Evolutionary conservation across 2,797 vertebrate species (phyloP).

Genomic region (Coreius guichenoti): DNA sequence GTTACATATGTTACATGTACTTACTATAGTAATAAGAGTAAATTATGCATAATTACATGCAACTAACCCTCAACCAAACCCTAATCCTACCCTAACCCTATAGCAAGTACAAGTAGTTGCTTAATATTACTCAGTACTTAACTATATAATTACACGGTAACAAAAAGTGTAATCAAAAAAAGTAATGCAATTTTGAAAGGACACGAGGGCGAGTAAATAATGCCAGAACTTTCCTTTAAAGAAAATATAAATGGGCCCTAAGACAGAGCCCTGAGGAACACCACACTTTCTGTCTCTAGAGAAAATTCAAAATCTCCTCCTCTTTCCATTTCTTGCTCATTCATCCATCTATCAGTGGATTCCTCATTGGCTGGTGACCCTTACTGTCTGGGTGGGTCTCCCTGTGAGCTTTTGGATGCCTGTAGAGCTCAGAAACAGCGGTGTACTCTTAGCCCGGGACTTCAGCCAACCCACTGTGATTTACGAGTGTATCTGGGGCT

Average conservation of each 20-base stretch:
- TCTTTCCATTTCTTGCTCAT: background rate
- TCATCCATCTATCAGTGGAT: background rate
- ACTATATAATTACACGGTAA: too few relatives aligned
- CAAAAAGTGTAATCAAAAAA: too few relatives aligned
- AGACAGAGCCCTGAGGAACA: slow-evolving; percentile 12
- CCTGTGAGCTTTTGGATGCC: background rate
- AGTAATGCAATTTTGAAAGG: background rate
- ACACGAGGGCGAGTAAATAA: background rate
- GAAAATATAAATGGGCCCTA: background rate
- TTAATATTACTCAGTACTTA: too few relatives aligned
- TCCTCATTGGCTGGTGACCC: slow-evolving; percentile 5
- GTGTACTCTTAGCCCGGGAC: slow-evolving; percentile 43
- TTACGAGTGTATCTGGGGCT: slow-evolving; percentile 67
- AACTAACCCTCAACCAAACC: too few relatives aligned
- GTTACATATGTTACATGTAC: too few relatives aligned
- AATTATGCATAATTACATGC: too few relatives aligned
- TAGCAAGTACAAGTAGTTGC: too few relatives aligned
- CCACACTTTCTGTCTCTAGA: background rate
- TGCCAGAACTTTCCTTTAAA: background rate
- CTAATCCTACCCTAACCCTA: too few relatives aligned
- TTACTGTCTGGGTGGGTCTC: slow-evolving; percentile 29
- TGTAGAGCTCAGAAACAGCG: background rate
- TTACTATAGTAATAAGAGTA: too few relatives aligned
- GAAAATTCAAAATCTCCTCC: background rate
- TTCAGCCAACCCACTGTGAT: slow-evolving; percentile 54